Evolutionary conservation across 2,113 vertebrate genomes (phyloP).

Genomic region (Nibea albiflora): DNA sequence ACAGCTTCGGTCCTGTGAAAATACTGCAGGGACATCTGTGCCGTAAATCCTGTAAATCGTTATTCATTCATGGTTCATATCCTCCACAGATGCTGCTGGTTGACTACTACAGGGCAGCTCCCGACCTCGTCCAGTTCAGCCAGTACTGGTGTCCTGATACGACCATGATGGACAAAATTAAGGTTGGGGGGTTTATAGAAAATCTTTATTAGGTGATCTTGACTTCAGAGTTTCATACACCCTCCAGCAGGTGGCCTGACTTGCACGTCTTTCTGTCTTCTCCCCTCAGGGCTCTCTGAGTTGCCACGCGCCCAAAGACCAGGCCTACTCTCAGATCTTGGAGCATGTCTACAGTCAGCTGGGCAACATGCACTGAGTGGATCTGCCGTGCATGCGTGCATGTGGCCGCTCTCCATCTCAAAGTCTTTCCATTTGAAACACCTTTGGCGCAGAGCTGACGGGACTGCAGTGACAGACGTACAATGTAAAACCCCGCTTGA

Average conservation of each 20-base stretch:
- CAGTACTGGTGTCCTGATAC: constrained; percentile 93
- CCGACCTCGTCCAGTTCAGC: constrained; percentile 92
- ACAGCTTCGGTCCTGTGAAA: not conserved
- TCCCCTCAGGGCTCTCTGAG: constrained; percentile 90
- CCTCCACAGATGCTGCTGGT: constrained; percentile 89
- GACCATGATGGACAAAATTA: constrained; percentile 94
- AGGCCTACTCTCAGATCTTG: constrained; percentile 89
- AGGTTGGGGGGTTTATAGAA: constrained; percentile 79
- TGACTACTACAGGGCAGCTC: constrained; percentile 93
- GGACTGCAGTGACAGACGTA: constrained; percentile 7
- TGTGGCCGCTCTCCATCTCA: not conserved
- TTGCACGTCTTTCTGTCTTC: not conserved
- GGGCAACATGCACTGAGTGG: constrained; percentile 77
- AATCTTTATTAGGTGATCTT: not conserved
- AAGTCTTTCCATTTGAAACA: constrained; percentile 6
- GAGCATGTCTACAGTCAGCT: constrained; percentile 93
- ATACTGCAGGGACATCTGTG: not conserved
- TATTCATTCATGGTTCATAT: not conserved
- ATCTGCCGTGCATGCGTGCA: constrained; percentile 1
- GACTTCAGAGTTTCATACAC: not conserved
- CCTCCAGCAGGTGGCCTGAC: not conserved
- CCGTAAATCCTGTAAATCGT: not conserved
- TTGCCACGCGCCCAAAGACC: constrained; percentile 94
- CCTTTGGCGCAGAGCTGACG: not conserved
- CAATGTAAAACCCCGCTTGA: constrained; percentile 48